phyloP scores from a whole-genome alignment of 2,797 vertebrate species.

The Etheostoma nigrum region DNA sequence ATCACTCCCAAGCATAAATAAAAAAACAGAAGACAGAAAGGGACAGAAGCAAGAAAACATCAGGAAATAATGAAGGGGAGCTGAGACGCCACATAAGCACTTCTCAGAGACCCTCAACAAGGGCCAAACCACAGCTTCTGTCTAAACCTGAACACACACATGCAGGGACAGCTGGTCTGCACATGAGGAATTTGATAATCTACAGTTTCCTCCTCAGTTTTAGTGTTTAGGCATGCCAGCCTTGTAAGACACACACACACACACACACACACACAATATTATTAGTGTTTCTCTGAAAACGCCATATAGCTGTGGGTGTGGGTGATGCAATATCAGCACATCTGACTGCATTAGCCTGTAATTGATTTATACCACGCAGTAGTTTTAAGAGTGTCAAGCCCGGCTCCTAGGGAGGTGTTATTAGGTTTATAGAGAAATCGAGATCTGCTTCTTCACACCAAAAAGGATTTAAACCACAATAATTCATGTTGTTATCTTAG shows the following conservation, averaged over 20 bases:
- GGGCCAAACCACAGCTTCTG: conserved; percentile 65
- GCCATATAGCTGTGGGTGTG: background rate
- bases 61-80: conserved; percentile 51
- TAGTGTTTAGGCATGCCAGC: conserved; percentile 70
- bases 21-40: conserved; percentile 2
- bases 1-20: background rate
- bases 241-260: conserved; percentile 28
- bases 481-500: background rate
- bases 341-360: conserved; percentile 20
- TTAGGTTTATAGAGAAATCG: conserved; percentile 8
- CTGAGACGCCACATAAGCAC: conserved; percentile 77
- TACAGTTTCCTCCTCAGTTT: conserved; percentile 72
- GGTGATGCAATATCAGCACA: conserved; percentile 41
- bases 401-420: conserved; percentile 5
- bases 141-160: conserved; percentile 46
- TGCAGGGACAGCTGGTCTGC: conserved; percentile 75
- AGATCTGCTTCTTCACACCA: background rate
- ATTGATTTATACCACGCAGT: background rate
- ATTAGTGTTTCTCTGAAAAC: conserved; percentile 13
- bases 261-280: conserved; percentile 21
- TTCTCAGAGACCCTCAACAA: conserved; percentile 51
- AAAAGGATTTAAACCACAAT: conserved; percentile 5
- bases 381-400: conserved; percentile 9
- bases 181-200: conserved; percentile 81
- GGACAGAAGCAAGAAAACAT: conserved; percentile 33